Evolutionary conservation across 2,888 invertebrate genomes (phyloP).

Genomic region (Petrolisthes cinctipes): DNA sequence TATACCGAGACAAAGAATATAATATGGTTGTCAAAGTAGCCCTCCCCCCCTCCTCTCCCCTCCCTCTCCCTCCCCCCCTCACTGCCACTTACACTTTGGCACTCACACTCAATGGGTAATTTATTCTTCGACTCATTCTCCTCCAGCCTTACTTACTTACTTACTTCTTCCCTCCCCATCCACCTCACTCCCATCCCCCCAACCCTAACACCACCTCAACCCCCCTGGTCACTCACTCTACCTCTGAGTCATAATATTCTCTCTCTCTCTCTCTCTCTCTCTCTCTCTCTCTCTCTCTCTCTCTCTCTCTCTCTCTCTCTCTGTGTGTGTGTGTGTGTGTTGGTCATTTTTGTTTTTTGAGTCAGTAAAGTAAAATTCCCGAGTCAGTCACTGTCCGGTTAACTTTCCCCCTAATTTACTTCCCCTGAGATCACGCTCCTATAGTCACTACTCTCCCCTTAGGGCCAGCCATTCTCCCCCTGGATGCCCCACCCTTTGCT

Average conservation of each 20-base stretch:
- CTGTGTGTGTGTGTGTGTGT: neutral
- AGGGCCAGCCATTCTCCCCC: neutral
- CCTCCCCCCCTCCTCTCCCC: too few relatives aligned
- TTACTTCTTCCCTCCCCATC: neutral
- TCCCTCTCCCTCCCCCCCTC: too few relatives aligned
- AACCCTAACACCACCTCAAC: neutral
- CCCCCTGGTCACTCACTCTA: neutral
- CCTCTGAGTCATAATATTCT: neutral
- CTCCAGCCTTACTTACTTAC: neutral
- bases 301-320: too few relatives aligned
- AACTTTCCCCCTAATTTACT: neutral
- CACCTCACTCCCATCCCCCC: neutral
- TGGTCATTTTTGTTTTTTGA: neutral
- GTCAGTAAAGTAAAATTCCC: neutral
- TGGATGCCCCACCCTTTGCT: neutral
- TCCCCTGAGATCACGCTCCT: neutral
- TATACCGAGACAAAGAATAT: too few relatives aligned
- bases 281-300: neutral
- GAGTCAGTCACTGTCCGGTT: neutral
- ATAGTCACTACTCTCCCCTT: neutral
- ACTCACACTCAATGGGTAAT: too few relatives aligned
- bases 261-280: neutral
- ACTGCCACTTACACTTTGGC: too few relatives aligned
- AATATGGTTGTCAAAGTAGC: too few relatives aligned
- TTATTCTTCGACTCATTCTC: neutral